Conservation (phyloP, 2,888 invertebrate genomes). For the Acanthosepion pharaonis region DNA sequence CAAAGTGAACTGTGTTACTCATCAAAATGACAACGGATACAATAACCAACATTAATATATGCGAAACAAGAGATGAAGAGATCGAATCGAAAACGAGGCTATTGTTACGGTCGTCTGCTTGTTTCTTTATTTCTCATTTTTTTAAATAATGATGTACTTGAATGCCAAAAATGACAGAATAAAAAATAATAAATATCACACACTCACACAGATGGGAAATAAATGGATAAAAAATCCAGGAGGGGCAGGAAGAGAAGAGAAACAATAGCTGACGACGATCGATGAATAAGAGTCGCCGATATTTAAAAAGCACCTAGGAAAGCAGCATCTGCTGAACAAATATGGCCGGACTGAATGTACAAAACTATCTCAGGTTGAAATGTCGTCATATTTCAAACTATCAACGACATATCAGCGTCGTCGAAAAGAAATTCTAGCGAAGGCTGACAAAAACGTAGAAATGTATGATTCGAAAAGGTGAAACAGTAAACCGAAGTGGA, state of each 20-base stretch:
- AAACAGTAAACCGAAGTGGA: not conserved
- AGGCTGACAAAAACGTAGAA: not conserved
- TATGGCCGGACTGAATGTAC: not conserved
- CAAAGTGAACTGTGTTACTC: not conserved
- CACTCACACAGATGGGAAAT: not conserved
- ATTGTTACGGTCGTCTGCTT: not conserved
- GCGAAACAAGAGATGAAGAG: not conserved
- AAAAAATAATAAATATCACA: not conserved
- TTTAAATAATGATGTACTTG: not conserved
- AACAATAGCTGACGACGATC: not conserved
- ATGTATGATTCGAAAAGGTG: not conserved
- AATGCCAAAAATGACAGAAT: not conserved
- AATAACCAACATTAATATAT: not conserved
- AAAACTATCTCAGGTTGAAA: not conserved
- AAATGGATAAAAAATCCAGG: not conserved
- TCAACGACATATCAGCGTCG: not conserved
- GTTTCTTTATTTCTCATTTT: not conserved
- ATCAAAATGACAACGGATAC: not conserved
- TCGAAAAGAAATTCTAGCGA: not conserved
- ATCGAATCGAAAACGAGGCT: not conserved
- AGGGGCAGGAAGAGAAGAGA: too few relatives aligned
- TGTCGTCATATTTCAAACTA: conserved; percentile 33
- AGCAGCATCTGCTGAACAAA: not conserved
- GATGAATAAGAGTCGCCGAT: not conserved
- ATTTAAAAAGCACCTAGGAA: not conserved